These are phyloP conservation scores for Eretmodus cyanostictus DNA, from an alignment of 2,113 vertebrate genomes.

Conservation along the genomic window DNA sequence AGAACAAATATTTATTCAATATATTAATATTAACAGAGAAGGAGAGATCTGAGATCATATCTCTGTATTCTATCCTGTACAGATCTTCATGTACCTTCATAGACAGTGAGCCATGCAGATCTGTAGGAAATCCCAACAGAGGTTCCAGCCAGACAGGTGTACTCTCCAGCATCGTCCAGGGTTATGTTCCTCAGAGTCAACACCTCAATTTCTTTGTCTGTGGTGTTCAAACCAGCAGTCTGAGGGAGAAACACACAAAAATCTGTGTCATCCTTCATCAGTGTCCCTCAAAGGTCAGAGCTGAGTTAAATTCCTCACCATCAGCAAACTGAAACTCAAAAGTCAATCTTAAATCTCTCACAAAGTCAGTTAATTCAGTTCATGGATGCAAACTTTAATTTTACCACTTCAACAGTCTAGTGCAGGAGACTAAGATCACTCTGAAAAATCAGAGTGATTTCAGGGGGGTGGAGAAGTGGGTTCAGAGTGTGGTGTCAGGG, in stretches of 20 bases:
- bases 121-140: constrained; percentile 86
- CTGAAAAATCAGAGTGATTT: not conserved
- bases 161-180: constrained; percentile 84
- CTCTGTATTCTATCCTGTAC: not conserved
- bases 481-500: not conserved
- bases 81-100: constrained; percentile 72
- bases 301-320: not conserved
- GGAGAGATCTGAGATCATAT: not conserved
- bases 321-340: not conserved
- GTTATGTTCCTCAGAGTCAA: constrained; percentile 85
- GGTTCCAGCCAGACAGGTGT: constrained; percentile 91
- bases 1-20: not conserved
- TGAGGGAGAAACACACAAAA: constrained; percentile 16
- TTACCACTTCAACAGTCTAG: not conserved
- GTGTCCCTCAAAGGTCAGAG: not conserved
- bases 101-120: constrained; percentile 89
- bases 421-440: not conserved
- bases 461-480: not conserved
- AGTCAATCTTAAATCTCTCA: not conserved
- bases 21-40: not conserved
- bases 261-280: not conserved
- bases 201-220: constrained; percentile 88
- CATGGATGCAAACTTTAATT: not conserved
- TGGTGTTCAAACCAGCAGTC: constrained; percentile 85
- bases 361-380: not conserved